Base-by-base conservation (phyloP, 2,888 invertebrate species). In the Melanostoma scalare region DNA sequence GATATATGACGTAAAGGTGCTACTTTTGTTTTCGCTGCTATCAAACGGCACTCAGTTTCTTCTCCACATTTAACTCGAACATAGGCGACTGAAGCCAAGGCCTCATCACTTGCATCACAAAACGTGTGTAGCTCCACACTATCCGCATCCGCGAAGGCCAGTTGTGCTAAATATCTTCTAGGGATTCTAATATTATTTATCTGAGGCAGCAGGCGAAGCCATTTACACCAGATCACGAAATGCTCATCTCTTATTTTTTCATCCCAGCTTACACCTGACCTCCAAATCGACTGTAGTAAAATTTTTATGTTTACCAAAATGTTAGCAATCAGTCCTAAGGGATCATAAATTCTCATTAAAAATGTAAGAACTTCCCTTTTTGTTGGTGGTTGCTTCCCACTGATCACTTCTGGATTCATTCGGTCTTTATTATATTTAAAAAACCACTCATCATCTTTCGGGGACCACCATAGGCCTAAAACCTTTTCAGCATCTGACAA, bases 291-390 rank as follows among this genome's bases (percentile, higher is more conserved):
- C 53, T 72, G 74, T 1, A 74, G 10, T 8, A 84, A 36, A 4
- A 75, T 72, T 75, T 84, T 77, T 6, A 71, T 6, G 33, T 75
- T 55, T 3, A 84, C 46, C 30, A 76, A 38, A 35, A 75, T 60
- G 30, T 56, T 61, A 0, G 50, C 74, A 3, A 78, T 44, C 4
- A 82, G 35, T 0, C 82, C 74, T 46, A 74, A 56, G 6, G 84
- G 74, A 30, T 75, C 71, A 68, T 87, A 89, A 6, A 88, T 56
- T 3, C 87, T 88, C 88, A 86, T 88, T 8, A 86, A 84, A 0
- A 85, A 38, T 5, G 85, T 60, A 6, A 87, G 67, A 10, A 85
- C 69, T 69, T 86, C 75, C 44, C 86, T 71, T 53, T 87, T 87
- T 30, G 86, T 88, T 4, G 87, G 86, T 58, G 40, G 75, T 20